These are phyloP conservation scores for Neopelma chrysocephalum DNA, from an alignment of 2,797 vertebrate species.

Conservation along the genomic window DNA sequence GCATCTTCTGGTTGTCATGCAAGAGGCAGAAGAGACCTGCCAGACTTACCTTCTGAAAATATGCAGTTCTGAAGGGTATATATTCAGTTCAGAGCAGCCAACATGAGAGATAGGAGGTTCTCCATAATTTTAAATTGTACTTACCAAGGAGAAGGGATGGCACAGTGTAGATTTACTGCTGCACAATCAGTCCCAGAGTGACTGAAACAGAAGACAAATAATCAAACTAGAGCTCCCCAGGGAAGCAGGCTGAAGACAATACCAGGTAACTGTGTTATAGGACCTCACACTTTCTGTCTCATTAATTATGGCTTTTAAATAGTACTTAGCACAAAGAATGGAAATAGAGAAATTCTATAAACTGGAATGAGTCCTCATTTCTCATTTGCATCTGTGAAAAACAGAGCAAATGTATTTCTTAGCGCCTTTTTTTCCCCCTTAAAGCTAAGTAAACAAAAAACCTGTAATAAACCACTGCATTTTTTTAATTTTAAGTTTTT, in stretches of 20 bases:
- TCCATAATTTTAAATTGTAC: background rate
- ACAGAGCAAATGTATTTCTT: background rate
- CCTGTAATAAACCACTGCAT: background rate
- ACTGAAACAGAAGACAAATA: slow-evolving; percentile 34
- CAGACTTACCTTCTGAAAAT: background rate
- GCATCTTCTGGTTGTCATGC: background rate
- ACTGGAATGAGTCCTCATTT: background rate
- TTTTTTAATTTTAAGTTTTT: background rate
- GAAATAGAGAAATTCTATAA: background rate
- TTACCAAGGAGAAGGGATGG: background rate
- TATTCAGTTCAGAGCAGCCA: background rate
- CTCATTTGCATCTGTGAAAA: background rate
- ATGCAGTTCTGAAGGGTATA: background rate
- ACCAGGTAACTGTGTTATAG: background rate
- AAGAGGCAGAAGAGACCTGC: background rate
- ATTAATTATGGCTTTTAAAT: background rate
- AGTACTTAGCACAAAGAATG: background rate
- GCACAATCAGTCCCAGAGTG: background rate
- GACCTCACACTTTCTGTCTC: background rate
- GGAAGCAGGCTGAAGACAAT: background rate
- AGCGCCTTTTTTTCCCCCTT: background rate
- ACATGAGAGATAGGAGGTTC: background rate
- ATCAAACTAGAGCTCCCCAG: slow-evolving; percentile 6
- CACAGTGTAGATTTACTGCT: background rate
- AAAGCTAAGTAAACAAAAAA: background rate